phyloP scores from a whole-genome alignment of 2,113 vertebrate genomes.

The Cinclus mexicanus region DNA sequence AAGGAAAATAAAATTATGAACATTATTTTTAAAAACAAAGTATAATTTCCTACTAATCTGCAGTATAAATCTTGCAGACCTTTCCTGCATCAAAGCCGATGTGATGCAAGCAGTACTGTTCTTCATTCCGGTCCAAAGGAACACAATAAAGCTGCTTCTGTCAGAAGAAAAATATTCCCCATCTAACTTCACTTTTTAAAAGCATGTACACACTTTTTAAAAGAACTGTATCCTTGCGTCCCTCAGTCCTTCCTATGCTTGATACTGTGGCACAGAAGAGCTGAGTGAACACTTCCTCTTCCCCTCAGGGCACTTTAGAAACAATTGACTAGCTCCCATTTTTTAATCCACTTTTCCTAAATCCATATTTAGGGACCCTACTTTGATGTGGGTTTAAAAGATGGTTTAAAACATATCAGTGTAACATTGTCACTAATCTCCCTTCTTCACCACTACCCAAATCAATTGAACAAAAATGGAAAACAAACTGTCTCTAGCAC shows the following conservation, averaged over 20 bases:
- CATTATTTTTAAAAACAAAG: not conserved
- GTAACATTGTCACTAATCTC: not conserved
- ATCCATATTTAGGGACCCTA: not conserved
- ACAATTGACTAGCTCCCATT: not conserved
- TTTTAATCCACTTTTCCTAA: constrained; percentile 32
- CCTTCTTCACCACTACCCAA: not conserved
- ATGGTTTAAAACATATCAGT: not conserved
- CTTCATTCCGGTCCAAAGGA: not conserved
- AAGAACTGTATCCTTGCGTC: not conserved
- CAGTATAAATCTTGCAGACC: not conserved
- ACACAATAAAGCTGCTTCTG: not conserved
- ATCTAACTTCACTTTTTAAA: not conserved
- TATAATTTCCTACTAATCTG: not conserved
- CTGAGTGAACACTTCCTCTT: not conserved
- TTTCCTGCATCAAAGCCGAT: not conserved
- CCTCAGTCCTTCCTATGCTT: not conserved
- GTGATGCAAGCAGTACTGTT: not conserved
- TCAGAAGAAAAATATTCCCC: not conserved
- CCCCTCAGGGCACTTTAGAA: not conserved
- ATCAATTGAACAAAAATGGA: not conserved
- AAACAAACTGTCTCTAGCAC: not conserved
- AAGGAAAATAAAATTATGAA: not conserved
- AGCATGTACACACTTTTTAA: not conserved
- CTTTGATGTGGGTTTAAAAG: not conserved
- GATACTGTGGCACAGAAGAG: not conserved